Evolutionary conservation across 2,888 invertebrate species (phyloP).

Genomic region (Protophormia terraenovae): DNA sequence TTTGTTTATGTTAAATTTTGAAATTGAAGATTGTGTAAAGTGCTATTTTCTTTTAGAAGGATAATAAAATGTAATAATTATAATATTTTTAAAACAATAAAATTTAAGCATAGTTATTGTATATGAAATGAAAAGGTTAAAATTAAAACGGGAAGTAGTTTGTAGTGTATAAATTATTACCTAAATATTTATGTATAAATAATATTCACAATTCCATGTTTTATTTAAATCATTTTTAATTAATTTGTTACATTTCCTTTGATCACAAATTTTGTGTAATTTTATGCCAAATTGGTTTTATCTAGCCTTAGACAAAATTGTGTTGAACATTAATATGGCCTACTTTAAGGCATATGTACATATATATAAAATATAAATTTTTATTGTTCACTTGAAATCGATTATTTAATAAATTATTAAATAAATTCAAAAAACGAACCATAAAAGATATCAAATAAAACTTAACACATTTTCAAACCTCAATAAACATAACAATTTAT

Average conservation of each 20-base stretch:
- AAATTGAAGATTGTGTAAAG: background rate
- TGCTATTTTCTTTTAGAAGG: too few relatives aligned
- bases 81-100: too few relatives aligned
- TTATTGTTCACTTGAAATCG: background rate
- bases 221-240: background rate
- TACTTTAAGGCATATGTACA: background rate
- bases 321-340: background rate
- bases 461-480: slow-evolving; percentile 19
- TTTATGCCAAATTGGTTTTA: background rate
- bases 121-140: too few relatives aligned
- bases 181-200: too few relatives aligned
- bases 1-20: background rate
- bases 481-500: slow-evolving; percentile 18
- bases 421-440: background rate
- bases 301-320: background rate
- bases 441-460: slow-evolving; percentile 8
- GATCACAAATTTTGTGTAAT: background rate
- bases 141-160: too few relatives aligned
- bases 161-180: too few relatives aligned
- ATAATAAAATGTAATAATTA: too few relatives aligned
- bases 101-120: too few relatives aligned
- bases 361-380: background rate
- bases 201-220: too few relatives aligned
- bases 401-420: background rate
- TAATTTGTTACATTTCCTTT: background rate